A percentile compares a stretch with the other conserved stretches of the same genome.
These are phyloP conservation scores for Zaprionus lineosus DNA, from an alignment of 2,888 invertebrate species.

Conservation along the genomic window DNA sequence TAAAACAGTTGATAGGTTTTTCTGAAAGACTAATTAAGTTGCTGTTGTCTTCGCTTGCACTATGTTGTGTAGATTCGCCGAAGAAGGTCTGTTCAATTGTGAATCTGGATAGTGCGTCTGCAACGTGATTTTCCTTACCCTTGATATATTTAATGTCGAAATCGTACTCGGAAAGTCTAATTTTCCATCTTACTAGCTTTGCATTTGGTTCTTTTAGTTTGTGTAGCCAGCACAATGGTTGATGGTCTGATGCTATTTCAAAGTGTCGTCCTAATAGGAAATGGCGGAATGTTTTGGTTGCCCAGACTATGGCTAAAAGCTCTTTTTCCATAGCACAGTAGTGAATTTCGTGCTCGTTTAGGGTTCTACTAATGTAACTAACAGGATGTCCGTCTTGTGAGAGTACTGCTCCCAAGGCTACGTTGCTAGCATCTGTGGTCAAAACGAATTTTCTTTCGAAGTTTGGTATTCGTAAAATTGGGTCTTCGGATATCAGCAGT, in stretches of 20 bases:
- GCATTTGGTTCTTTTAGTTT: constrained; percentile 9
- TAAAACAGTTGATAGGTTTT: background rate
- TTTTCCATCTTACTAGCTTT: constrained; percentile 6
- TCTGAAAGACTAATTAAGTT: constrained; percentile 1
- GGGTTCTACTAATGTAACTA: background rate
- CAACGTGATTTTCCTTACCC: constrained; percentile 2
- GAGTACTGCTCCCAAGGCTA: too few species aligned
- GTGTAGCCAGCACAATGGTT: constrained; percentile 13
- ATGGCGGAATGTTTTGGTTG: constrained; percentile 4
- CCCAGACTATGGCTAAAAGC: constrained; percentile 5
- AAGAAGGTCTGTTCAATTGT: constrained; percentile 4
- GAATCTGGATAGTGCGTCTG: constrained; percentile 3
- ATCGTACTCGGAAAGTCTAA: constrained; percentile 12
- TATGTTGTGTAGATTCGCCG: constrained; percentile 11
- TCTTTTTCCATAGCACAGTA: constrained; percentile 12
- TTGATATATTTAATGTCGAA: constrained; percentile 18
- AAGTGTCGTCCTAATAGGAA: constrained; percentile 2
- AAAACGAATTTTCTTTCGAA: too few species aligned
- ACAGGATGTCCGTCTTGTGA: too few species aligned
- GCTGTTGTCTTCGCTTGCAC: constrained; percentile 4
- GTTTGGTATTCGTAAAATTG: background rate
- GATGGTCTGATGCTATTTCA: constrained; percentile 6
- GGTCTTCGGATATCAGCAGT: background rate
- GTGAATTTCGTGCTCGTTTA: background rate
- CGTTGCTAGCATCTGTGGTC: too few species aligned